Base-by-base conservation (phyloP, 2,797 vertebrate genomes). In the Poeciliopsis presidionis region DNA sequence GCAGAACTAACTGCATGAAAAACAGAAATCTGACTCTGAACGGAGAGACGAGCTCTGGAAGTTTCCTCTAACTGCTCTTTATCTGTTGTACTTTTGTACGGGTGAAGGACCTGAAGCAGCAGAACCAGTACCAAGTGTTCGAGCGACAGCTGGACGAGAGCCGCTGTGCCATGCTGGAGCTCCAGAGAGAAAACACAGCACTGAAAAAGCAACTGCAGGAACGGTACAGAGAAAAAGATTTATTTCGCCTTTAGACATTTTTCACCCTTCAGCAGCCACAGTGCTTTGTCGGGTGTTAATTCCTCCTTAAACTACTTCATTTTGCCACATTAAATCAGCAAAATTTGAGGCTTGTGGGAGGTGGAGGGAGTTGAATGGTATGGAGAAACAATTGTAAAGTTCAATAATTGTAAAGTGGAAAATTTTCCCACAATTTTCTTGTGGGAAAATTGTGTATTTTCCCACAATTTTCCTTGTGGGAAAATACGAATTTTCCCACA, bases 111-210 rank as follows among this genome's bases (percentile, higher is more conserved):
- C 85, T 96, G 83, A 96, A 93, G 84, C 95, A 96, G 90, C 95
- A 95, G 79, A 96, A 93, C 89, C 95, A 95, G 89, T 90, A 96
- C 71, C 95, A 95, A 91, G 96, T 96, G 80, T 95, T 96, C 80
- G 94, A 95, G 3, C 90, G 94, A 45, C 93, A 96, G 81, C 89
- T 96, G 73, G 96, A 96, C 71, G 96, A 95, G 92, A 96, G 93
- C 76, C 96, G 94, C 80, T 94, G 88, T 71, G 95, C 97, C 80
- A 93, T 95, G 53, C 84, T 95, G 55, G 90, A 94, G 76, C 95
- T 97, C 69, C 94, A 94, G 90, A 95, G 96, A 87, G 97, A 98
- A 87, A 98, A 97, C 63, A 77, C 95, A 0, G 82, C 95, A 53
- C 93, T 97, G 75, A 96, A 95, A 90, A 95, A 96, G 73, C 91